Conservation (phyloP, 2,113 vertebrate genomes). For the Tetraodon nigroviridis region DNA sequence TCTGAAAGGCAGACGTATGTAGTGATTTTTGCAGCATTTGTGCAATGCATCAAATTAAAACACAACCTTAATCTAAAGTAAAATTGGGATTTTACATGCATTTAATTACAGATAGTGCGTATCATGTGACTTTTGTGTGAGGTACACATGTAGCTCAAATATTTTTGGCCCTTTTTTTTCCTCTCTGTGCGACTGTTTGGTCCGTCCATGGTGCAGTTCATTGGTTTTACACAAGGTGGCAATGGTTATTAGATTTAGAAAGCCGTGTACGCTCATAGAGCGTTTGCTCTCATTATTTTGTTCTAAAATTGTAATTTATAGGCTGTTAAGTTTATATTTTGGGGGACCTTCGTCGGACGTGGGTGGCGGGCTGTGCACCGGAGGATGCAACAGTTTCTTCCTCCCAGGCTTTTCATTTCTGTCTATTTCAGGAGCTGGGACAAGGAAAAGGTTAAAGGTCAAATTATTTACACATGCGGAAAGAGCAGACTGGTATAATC, state of each 20-base stretch:
- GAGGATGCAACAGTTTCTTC: constrained; percentile 37
- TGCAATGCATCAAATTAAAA: background rate
- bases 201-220: constrained; percentile 5
- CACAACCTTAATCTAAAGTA: too few species aligned
- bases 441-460: background rate
- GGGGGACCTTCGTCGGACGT: constrained; percentile 58
- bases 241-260: background rate
- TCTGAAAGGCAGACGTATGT: constrained; percentile 57
- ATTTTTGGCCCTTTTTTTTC: background rate
- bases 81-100: background rate
- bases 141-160: too few species aligned
- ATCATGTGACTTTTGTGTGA: too few species aligned
- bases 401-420: constrained; percentile 69
- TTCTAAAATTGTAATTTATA: background rate
- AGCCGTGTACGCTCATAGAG: too few species aligned
- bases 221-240: constrained; percentile 27
- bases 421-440: constrained; percentile 64
- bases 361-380: constrained; percentile 7
- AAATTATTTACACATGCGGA: too few species aligned
- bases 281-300: too few species aligned
- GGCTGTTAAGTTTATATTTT: background rate
- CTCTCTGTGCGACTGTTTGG: background rate
- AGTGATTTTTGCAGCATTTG: background rate
- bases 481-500: too few species aligned
- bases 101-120: background rate